A percentile compares a stretch with the other conserved stretches of the same genome.
Conservation (phyloP, 35 echinoderm and acorn worm species). For the Chiridota heheva region DNA sequence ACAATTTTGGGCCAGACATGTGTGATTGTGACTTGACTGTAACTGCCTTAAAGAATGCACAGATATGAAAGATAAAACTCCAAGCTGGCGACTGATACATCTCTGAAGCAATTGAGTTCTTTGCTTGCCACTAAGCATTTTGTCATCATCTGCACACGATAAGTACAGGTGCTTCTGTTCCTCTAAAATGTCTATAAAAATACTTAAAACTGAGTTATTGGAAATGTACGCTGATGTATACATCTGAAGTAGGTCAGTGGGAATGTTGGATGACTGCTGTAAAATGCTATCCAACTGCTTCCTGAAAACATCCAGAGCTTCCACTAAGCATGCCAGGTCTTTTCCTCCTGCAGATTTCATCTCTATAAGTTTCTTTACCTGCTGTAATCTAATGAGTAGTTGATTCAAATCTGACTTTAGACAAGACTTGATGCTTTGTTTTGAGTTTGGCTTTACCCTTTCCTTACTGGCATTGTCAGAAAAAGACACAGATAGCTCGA, state of each 20-base stretch:
- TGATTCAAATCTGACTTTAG: slow-evolving; percentile 13
- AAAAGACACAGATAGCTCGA: background rate
- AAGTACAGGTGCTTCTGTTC: slow-evolving; percentile 16
- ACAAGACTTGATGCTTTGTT: slow-evolving; percentile 9
- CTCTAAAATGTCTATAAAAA: slow-evolving; percentile 45
- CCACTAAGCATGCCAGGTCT: slow-evolving; percentile 35
- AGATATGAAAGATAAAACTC: background rate
- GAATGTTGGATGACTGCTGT: background rate
- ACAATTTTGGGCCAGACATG: background rate
- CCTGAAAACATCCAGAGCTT: slow-evolving; percentile 60
- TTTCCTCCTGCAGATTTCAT: slow-evolving; percentile 9
- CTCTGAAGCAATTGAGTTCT: slow-evolving; percentile 20
- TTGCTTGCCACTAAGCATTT: slow-evolving; percentile 19
- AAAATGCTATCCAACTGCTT: slow-evolving; percentile 43
- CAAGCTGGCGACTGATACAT: background rate
- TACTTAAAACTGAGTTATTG: background rate
- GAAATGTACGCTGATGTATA: background rate
- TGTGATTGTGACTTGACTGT: slow-evolving; percentile 46
- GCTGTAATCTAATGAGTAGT: background rate
- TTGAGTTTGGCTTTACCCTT: background rate
- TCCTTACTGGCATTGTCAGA: background rate
- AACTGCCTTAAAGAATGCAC: slow-evolving; percentile 21
- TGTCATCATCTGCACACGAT: background rate
- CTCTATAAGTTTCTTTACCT: slow-evolving; percentile 57
- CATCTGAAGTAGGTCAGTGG: background rate